Conservation (phyloP, 2,888 invertebrate genomes). For the Dolichopus griseipennis region DNA sequence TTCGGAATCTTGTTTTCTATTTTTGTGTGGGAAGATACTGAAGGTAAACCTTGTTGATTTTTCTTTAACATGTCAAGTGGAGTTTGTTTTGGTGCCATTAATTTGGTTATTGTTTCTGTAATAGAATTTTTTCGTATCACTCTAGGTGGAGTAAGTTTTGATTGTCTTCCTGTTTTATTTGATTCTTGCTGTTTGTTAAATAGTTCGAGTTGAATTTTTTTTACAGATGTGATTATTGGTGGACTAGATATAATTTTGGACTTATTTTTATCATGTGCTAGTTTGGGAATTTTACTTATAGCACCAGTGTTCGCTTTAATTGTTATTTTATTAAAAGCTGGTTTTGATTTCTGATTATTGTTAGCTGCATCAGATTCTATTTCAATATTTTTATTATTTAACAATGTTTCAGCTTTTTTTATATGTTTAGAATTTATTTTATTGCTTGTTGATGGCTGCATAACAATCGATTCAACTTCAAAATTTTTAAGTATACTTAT, state of each 20-base stretch:
- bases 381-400: background rate
- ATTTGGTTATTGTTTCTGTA: conserved; percentile 36
- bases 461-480: too few relatives aligned
- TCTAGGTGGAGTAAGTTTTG: conserved; percentile 27
- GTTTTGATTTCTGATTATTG: background rate
- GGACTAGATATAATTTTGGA: conserved; percentile 40
- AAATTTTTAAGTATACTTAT: too few relatives aligned
- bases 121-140: conserved; percentile 32
- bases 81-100: conserved; percentile 25
- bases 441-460: too few relatives aligned
- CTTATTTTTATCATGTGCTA: conserved; percentile 26
- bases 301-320: conserved; percentile 20
- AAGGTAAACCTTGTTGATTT: conserved; percentile 25
- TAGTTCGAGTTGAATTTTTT: conserved; percentile 37
- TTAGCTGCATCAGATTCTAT: background rate
- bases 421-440: background rate
- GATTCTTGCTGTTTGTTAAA: conserved; percentile 30
- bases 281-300: conserved; percentile 32
- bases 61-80: conserved; percentile 16
- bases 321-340: conserved; percentile 8
- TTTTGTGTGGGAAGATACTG: conserved; percentile 27
- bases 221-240: conserved; percentile 35
- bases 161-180: conserved; percentile 23
- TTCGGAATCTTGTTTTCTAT: conserved; percentile 36
- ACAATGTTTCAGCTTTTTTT: background rate